Evolutionary conservation across 2,113 vertebrate species (phyloP).

Genomic region (Otus sunia): DNA sequence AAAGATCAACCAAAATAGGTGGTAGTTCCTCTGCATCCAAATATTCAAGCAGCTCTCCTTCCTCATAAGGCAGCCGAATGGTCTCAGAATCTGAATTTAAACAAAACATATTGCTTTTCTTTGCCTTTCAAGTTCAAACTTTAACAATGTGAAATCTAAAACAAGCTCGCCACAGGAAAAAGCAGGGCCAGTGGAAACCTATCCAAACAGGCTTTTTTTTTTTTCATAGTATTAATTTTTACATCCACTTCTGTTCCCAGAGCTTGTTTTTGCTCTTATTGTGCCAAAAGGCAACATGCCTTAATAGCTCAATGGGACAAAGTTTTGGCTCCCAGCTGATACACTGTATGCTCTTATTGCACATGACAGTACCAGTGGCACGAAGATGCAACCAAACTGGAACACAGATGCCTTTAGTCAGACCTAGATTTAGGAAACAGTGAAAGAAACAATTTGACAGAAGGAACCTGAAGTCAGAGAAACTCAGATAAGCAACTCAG

Average conservation of each 20-base stretch:
- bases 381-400: background rate
- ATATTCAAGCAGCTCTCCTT: slow-evolving; percentile 95
- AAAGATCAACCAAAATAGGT: slow-evolving; percentile 95
- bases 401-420: background rate
- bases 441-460: background rate
- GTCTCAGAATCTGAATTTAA: slow-evolving; percentile 92
- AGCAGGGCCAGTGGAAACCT: background rate
- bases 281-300: background rate
- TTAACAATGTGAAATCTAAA: background rate
- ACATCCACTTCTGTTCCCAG: background rate
- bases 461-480: background rate
- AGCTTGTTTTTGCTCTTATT: background rate
- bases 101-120: background rate
- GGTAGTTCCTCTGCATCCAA: slow-evolving; percentile 96
- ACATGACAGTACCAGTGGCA: background rate
- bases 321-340: background rate
- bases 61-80: slow-evolving; percentile 96
- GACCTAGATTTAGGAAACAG: background rate
- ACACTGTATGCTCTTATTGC: background rate
- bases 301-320: background rate
- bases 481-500: background rate
- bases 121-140: background rate
- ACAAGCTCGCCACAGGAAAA: background rate
- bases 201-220: background rate
- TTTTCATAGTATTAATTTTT: background rate